phyloP scores from a whole-genome alignment of 2,113 vertebrate genomes.

The Lampris megalopsis region DNA sequence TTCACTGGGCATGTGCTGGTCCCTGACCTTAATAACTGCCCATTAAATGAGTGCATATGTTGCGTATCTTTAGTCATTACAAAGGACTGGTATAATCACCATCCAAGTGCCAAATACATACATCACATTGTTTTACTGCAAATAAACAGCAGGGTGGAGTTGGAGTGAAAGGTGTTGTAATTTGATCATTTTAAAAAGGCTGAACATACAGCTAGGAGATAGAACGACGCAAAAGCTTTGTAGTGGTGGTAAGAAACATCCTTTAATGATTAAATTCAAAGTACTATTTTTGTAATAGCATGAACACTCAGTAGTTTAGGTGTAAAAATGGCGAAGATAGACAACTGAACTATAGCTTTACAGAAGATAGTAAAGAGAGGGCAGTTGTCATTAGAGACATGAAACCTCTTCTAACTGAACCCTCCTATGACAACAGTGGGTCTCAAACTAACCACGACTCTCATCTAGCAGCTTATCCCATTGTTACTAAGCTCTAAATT shows the following conservation, averaged over 20 bases:
- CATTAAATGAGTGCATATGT: too few species aligned
- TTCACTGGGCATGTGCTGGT: not conserved
- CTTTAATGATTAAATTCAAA: constrained; percentile 79
- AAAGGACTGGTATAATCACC: constrained; percentile 13
- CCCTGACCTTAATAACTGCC: too few species aligned
- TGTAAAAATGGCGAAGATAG: constrained; percentile 57
- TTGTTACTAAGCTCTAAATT: constrained; percentile 35
- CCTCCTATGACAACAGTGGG: constrained; percentile 17
- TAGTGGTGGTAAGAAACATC: constrained; percentile 72
- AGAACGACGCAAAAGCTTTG: constrained; percentile 40
- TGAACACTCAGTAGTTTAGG: constrained; percentile 50
- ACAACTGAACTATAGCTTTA: constrained; percentile 36
- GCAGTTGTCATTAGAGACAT: constrained; percentile 77
- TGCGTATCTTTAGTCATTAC: not conserved
- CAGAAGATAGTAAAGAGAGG: constrained; percentile 34
- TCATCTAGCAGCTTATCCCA: constrained; percentile 29
- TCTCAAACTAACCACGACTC: constrained; percentile 18
- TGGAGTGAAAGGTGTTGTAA: not conserved
- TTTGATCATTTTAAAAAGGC: too few species aligned
- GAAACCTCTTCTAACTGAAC: constrained; percentile 75
- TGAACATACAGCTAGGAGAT: not conserved
- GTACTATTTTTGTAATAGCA: constrained; percentile 53
- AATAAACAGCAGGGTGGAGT: not conserved
- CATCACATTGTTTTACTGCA: not conserved
- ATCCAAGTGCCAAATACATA: not conserved